Percentiles rank a stretch among this genome's conserved stretches.
Conservation (phyloP, 2,113 vertebrate species). For the Anoura caudifer region DNA sequence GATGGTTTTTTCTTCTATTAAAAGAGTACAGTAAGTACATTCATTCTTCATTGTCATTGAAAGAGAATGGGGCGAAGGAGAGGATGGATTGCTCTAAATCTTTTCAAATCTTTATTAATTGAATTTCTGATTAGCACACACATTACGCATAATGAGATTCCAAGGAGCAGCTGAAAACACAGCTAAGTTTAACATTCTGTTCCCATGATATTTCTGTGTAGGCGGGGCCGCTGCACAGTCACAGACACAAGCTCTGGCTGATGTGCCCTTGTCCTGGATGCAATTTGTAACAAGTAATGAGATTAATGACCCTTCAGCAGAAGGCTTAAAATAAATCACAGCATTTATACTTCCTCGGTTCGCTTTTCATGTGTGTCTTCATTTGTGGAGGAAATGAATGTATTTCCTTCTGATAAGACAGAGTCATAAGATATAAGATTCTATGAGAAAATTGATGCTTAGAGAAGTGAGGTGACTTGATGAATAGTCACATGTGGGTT, state of each 20-base stretch:
- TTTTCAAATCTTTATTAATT: conserved; percentile 65
- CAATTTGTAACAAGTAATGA: background rate
- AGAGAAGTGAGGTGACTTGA: background rate
- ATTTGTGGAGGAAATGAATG: background rate
- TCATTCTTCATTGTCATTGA: conserved; percentile 43
- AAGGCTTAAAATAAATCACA: background rate
- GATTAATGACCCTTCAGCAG: background rate
- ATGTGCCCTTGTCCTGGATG: background rate
- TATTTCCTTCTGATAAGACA: background rate
- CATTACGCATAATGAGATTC: background rate
- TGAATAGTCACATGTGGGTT: background rate
- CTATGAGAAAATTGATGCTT: background rate
- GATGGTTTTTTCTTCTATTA: conserved; percentile 41
- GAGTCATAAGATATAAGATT: background rate
- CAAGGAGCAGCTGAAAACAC: background rate
- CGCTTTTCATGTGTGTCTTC: background rate
- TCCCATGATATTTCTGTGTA: background rate
- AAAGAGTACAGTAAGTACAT: conserved; percentile 71
- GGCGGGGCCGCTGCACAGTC: background rate
- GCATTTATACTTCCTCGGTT: background rate
- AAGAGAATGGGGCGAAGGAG: background rate
- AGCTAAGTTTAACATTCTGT: conserved; percentile 60
- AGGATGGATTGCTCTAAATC: background rate
- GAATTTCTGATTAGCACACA: conserved; percentile 72
- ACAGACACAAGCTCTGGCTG: background rate